These are phyloP conservation scores for Eulemur mongoz DNA, from an alignment of 2,797 vertebrate species.

Conservation along the genomic window DNA sequence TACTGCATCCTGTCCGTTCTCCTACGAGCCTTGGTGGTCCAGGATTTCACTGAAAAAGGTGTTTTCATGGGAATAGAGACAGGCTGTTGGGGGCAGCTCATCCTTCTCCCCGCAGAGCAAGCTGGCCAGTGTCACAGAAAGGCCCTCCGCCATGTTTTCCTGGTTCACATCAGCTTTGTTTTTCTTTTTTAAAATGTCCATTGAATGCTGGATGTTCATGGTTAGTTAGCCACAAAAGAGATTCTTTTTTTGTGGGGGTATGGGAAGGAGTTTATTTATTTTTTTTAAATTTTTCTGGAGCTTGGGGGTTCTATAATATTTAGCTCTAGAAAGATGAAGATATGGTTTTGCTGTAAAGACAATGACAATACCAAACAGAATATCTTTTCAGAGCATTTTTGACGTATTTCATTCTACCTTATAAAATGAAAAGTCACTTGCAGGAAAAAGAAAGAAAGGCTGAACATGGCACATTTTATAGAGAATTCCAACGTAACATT, in stretches of 20 bases:
- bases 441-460: background rate
- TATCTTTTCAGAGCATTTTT: background rate
- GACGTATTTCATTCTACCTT: background rate
- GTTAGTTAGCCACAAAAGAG: background rate
- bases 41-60: background rate
- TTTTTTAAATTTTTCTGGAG: background rate
- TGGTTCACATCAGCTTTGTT: background rate
- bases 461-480: background rate
- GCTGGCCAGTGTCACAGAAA: background rate
- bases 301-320: background rate
- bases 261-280: background rate
- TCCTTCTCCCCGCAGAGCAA: background rate
- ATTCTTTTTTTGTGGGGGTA: background rate
- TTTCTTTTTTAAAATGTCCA: background rate
- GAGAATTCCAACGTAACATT: background rate
- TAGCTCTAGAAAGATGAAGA: background rate
- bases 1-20: background rate
- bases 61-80: background rate
- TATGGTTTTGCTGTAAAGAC: background rate
- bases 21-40: background rate
- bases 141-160: background rate
- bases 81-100: background rate
- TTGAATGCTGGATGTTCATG: background rate
- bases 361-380: background rate
- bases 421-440: background rate